A percentile compares a stretch with the other conserved stretches of the same genome.
Conservation (phyloP, 2,888 invertebrate genomes). For the Xylocampa areola region DNA sequence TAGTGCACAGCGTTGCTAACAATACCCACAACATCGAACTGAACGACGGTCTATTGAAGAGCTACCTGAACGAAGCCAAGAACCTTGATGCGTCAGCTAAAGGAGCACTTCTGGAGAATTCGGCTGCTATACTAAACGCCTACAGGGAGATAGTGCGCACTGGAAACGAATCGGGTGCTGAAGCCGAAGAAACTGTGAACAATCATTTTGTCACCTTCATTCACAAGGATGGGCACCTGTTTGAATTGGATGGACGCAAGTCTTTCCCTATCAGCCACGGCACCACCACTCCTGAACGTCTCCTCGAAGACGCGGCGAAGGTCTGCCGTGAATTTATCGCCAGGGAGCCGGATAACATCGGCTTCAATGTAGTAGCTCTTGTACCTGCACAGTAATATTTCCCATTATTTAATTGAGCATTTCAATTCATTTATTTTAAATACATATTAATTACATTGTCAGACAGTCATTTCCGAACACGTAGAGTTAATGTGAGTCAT, state of each 20-base stretch:
- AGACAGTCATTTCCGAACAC: slow-evolving; percentile 51
- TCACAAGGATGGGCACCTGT: slow-evolving; percentile 93
- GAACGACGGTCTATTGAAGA: slow-evolving; percentile 92
- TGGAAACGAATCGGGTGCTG: slow-evolving; percentile 93
- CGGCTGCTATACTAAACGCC: slow-evolving; percentile 92
- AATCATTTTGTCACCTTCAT: slow-evolving; percentile 97
- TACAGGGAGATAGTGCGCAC: slow-evolving; percentile 95
- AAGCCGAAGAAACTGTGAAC: slow-evolving; percentile 92
- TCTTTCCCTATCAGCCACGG: slow-evolving; percentile 95
- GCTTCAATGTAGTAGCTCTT: slow-evolving; percentile 96
- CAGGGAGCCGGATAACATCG: slow-evolving; percentile 95
- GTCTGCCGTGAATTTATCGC: slow-evolving; percentile 96
- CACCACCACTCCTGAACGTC: slow-evolving; percentile 91
- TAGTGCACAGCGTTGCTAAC: slow-evolving; percentile 98
- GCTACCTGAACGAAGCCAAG: slow-evolving; percentile 92
- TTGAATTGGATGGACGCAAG: slow-evolving; percentile 93
- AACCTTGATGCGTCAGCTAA: slow-evolving; percentile 92
- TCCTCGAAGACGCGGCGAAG: slow-evolving; percentile 95
- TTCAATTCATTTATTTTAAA: slow-evolving; percentile 49
- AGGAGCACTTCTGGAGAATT: slow-evolving; percentile 93
- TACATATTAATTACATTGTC: slow-evolving; percentile 52
- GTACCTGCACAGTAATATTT: slow-evolving; percentile 82
- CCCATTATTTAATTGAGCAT: slow-evolving; percentile 40
- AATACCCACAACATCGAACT: slow-evolving; percentile 93
- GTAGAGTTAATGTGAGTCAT: slow-evolving; percentile 54